Evolutionary conservation across 2,888 invertebrate genomes (phyloP), one percentile per base, ranked within the genome.

Genomic region (Nectonema munidae): DNA sequence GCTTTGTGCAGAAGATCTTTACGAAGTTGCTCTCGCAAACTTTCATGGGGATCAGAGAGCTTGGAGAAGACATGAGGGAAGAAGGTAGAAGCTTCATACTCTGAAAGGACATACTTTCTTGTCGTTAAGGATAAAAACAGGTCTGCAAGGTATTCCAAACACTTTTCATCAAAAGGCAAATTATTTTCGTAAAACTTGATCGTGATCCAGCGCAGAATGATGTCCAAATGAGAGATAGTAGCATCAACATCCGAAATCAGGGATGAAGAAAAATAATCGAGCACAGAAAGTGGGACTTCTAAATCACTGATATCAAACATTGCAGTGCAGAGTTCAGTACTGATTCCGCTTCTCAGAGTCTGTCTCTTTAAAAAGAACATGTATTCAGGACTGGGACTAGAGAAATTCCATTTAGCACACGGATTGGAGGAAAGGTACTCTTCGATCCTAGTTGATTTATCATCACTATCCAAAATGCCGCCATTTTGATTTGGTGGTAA

Each of bases 371-470:
- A 57, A 44, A 83, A 65, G 14, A 79, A 75, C 11, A 77, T 71
- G 58, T 83, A 89, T 51, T 95, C 89, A 48, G 73, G 72, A 18
- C 81, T 64, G 0, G 89, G 83, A 1, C 71, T 67, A 0, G 74
- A 70, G 50, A 89, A 89, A 53, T 81, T 77, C 86, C 86, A 86
- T 53, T 76, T 79, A 15, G 86, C n/a, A n/a, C n/a, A n/a, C n/a
- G n/a, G n/a, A n/a, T n/a, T n/a, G n/a, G n/a, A n/a, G n/a, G n/a
- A n/a, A n/a, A n/a, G n/a, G n/a, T n/a, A n/a, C n/a, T n/a, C n/a
- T n/a, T n/a, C n/a, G n/a, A n/a, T n/a, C n/a, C n/a, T n/a, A n/a
- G n/a, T n/a, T n/a, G n/a, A n/a, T n/a, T n/a, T n/a, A n/a, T n/a
- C n/a, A n/a, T n/a, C n/a, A n/a, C n/a, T n/a, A n/a, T n/a, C n/a